Evolutionary conservation across 2,888 invertebrate genomes (phyloP).

Genomic region (Papilio elwesi): DNA sequence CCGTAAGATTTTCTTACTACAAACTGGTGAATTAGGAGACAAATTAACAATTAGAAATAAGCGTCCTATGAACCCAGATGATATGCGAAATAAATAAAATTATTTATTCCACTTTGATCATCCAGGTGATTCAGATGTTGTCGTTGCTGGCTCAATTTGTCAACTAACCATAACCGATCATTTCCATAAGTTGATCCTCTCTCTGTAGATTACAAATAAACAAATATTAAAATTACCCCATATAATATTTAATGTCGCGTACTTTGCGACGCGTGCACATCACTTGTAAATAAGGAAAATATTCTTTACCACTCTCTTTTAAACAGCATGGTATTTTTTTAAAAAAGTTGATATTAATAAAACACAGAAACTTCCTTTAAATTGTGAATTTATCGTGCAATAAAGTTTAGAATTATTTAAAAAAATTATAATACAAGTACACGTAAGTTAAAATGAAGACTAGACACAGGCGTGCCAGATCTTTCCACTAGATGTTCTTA

Average conservation of each 20-base stretch:
- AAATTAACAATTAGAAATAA: too few relatives aligned
- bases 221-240: not conserved
- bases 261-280: not conserved
- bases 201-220: too few relatives aligned
- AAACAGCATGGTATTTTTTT: not conserved
- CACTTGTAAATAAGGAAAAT: not conserved
- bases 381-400: not conserved
- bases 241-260: not conserved
- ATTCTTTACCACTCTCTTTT: not conserved
- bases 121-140: too few relatives aligned
- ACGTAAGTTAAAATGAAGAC: not conserved
- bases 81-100: too few relatives aligned
- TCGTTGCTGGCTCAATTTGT: too few relatives aligned
- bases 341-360: not conserved
- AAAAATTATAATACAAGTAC: too few relatives aligned
- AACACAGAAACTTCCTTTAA: not conserved
- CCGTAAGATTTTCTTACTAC: too few relatives aligned
- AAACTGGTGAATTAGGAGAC: too few relatives aligned
- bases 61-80: too few relatives aligned
- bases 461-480: not conserved
- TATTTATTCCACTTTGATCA: too few relatives aligned
- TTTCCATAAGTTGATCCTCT: too few relatives aligned
- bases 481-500: conserved; percentile 18
- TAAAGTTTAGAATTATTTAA: not conserved
- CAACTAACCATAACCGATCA: too few relatives aligned